Evolutionary conservation across 2,113 vertebrate species (phyloP).

Genomic region (Hyperopisus bebe): DNA sequence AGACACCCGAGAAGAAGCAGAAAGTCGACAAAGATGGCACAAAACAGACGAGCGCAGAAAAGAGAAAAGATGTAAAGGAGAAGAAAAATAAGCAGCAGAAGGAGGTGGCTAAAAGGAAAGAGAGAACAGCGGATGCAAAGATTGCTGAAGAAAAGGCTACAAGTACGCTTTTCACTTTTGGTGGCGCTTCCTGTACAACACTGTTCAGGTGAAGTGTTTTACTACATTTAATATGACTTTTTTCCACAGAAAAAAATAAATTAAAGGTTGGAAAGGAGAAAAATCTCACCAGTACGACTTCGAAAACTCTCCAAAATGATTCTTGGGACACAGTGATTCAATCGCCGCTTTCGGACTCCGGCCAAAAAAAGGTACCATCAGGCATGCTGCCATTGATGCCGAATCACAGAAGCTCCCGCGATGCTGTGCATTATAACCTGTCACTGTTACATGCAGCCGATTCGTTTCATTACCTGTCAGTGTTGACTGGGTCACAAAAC

Average conservation of each 20-base stretch:
- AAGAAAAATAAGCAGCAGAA: conserved; percentile 11
- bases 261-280: conserved; percentile 26
- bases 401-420: background rate
- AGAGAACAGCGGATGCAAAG: background rate
- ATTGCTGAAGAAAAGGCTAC: conserved; percentile 39
- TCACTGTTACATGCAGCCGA: background rate
- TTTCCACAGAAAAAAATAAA: conserved; percentile 43
- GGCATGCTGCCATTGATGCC: background rate
- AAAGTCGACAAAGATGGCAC: background rate
- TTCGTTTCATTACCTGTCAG: background rate
- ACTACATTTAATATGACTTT: background rate
- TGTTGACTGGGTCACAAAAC: background rate
- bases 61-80: conserved; percentile 36
- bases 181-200: background rate
- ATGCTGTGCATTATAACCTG: background rate
- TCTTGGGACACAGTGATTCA: background rate
- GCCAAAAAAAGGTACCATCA: conserved; percentile 39
- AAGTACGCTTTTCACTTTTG: conserved; percentile 33
- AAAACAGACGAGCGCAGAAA: conserved; percentile 1
- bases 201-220: background rate
- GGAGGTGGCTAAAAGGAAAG: background rate
- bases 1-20: conserved; percentile 22
- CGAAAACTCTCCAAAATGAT: background rate
- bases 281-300: conserved; percentile 10
- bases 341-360: background rate